Conservation (phyloP, 2,888 invertebrate species). For the Netelia virgata region DNA sequence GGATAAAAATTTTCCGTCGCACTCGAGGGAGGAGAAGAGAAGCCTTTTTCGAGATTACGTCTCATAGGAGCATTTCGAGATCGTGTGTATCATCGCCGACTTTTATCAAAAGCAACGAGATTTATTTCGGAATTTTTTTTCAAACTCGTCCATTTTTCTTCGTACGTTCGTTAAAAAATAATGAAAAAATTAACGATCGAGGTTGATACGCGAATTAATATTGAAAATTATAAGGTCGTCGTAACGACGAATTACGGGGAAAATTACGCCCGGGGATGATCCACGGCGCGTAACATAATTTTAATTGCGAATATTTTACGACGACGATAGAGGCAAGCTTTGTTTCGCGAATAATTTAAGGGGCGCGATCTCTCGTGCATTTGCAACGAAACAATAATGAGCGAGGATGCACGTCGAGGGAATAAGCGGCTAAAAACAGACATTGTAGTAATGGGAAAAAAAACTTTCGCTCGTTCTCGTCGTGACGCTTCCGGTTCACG, state of each 20-base stretch:
- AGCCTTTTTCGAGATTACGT: slow-evolving; percentile 7
- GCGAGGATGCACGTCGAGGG: slow-evolving; percentile 21
- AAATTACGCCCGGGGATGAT: slow-evolving; percentile 5
- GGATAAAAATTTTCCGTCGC: slow-evolving; percentile 12
- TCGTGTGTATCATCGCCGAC: slow-evolving; percentile 1
- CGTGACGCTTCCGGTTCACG: background rate
- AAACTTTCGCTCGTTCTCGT: background rate
- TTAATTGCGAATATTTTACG: slow-evolving; percentile 8
- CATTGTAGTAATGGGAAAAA: slow-evolving; percentile 5
- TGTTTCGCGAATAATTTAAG: slow-evolving; percentile 26
- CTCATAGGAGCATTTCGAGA: slow-evolving; percentile 22
- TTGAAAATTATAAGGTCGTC: background rate
- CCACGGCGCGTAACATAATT: background rate
- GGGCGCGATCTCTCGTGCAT: slow-evolving; percentile 31
- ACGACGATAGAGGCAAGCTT: slow-evolving; percentile 16
- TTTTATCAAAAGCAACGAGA: background rate
- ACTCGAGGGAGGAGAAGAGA: slow-evolving; percentile 9
- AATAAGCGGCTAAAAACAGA: slow-evolving; percentile 7
- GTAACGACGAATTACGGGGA: slow-evolving; percentile 2
- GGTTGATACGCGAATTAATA: too few relatives aligned
- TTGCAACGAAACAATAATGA: slow-evolving; percentile 26
- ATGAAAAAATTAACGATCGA: too few relatives aligned
- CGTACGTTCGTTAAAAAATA: too few relatives aligned
- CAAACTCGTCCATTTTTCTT: background rate
- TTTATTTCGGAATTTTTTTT: background rate